Base-by-base conservation (phyloP, 2,113 vertebrate species). In the Asarcornis scutulata region DNA sequence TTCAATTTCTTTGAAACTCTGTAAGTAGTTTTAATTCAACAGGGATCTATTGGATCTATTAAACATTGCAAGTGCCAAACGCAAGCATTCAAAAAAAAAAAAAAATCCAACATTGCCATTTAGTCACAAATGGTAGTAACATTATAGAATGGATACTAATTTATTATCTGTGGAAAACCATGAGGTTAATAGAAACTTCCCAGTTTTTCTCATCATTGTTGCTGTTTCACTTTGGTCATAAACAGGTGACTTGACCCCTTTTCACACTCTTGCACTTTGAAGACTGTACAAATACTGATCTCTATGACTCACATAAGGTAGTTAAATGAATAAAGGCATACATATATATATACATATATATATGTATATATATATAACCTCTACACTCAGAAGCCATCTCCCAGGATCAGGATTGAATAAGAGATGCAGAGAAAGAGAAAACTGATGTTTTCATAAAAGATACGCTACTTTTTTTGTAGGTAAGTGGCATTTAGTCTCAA, bases 221-320 rank as follows among this genome's bases (percentile, higher is more conserved):
- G 53, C 21, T 63, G 18, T 44, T 74, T 91, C 13, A 81, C 7
- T 20, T 88, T 34, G 21, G 53, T 29, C 38, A 68, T 3, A 89
- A 66, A 31, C 8, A 87, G 11, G 7, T 31, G 20, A 5, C 53
- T 83, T 85, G 44, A 7, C 9, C 32, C 29, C 11, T 46, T 17
- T 66, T 23, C 53, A 2, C 34, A 74, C 3, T 74, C 17, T 31
- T 0, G 0, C 8, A 7, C 14, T 58, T 81, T 13, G 15, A 77
- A 74, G 20, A 58, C 0, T 80, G 11, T 1, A 56, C 27, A 32
- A 83, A 67, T 67, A 55, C 8, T 5, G 32, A 86, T 48, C 55
- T 10, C 2, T 1, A 0, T 17, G 88, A 81, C 18, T 86, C 44
- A 64, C 3, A 1, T 7, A 71, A 34, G 2, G 14, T 50, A 86